Conservation (phyloP, 2,888 invertebrate genomes). For the Rhaphigaster nebulosa region DNA sequence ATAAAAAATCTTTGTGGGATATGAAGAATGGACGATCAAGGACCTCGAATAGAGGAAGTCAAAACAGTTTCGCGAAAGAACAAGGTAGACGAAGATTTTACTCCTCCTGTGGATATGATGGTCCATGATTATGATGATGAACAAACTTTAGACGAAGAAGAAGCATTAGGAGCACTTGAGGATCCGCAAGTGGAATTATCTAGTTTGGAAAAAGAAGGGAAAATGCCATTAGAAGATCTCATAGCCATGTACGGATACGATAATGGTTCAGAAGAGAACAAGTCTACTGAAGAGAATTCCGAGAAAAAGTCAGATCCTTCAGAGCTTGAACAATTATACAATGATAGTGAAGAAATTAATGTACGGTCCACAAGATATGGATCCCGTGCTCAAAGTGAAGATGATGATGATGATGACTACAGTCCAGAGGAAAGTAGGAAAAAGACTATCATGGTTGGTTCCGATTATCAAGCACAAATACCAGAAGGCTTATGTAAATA, state of each 20-base stretch:
- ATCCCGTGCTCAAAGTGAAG: slow-evolving; percentile 79
- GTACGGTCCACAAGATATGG: slow-evolving; percentile 59
- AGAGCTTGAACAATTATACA: slow-evolving; percentile 63
- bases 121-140: slow-evolving; percentile 98
- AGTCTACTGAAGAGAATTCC: slow-evolving; percentile 59
- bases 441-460: slow-evolving; percentile 93
- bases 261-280: slow-evolving; percentile 71
- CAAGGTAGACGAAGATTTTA: slow-evolving; percentile 78
- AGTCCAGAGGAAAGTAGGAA: slow-evolving; percentile 92
- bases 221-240: slow-evolving; percentile 95
- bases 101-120: slow-evolving; percentile 91
- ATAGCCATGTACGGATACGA: slow-evolving; percentile 88
- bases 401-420: slow-evolving; percentile 85
- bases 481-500: slow-evolving; percentile 93
- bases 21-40: slow-evolving; percentile 59
- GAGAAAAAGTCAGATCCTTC: slow-evolving; percentile 63
- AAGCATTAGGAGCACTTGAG: slow-evolving; percentile 89
- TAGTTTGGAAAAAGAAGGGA: slow-evolving; percentile 85
- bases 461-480: slow-evolving; percentile 92
- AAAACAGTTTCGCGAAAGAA: slow-evolving; percentile 22
- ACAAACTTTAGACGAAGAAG: slow-evolving; percentile 96
- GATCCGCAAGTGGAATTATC: slow-evolving; percentile 91
- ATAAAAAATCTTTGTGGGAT: slow-evolving; percentile 16
- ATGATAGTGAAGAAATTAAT: slow-evolving; percentile 61
- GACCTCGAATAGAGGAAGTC: slow-evolving; percentile 56